These are phyloP conservation scores for Drosophila aldrichi DNA, from an alignment of 2,888 invertebrate species.

Conservation along the genomic window DNA sequence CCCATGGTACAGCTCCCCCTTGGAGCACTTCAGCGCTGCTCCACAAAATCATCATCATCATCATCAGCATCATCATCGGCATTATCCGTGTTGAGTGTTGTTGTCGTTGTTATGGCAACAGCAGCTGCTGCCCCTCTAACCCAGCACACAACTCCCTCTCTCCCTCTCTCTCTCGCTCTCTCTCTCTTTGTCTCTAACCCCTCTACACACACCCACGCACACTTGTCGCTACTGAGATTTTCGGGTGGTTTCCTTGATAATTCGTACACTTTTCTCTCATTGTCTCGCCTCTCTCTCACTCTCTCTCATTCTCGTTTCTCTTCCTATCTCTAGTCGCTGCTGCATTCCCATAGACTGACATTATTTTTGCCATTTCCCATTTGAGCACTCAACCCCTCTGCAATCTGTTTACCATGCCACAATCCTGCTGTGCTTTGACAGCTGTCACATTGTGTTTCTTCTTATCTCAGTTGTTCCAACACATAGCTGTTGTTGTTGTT, in stretches of 20 bases:
- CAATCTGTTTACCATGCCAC: conserved; percentile 46
- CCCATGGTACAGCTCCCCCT: background rate
- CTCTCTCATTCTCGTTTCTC: background rate
- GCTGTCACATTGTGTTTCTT: conserved; percentile 70
- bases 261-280: conserved; percentile 13
- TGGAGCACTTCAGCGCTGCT: conserved; percentile 5
- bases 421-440: conserved; percentile 69
- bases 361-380: conserved; percentile 6
- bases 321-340: background rate
- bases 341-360: conserved; percentile 46
- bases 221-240: conserved; percentile 31
- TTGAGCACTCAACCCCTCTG: conserved; percentile 1
- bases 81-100: conserved; percentile 30
- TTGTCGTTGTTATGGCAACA: conserved; percentile 47
- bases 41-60: conserved; percentile 32
- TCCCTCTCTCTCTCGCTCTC: background rate
- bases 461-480: conserved; percentile 42
- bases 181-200: background rate
- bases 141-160: background rate
- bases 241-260: conserved; percentile 57
- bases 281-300: background rate
- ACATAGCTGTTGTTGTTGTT: conserved; percentile 25
- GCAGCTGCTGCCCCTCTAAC: conserved; percentile 32
- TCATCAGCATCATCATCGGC: conserved; percentile 30
- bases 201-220: background rate